Base-by-base conservation (phyloP, 2,888 invertebrate species). In the Electrophaes corylata region DNA sequence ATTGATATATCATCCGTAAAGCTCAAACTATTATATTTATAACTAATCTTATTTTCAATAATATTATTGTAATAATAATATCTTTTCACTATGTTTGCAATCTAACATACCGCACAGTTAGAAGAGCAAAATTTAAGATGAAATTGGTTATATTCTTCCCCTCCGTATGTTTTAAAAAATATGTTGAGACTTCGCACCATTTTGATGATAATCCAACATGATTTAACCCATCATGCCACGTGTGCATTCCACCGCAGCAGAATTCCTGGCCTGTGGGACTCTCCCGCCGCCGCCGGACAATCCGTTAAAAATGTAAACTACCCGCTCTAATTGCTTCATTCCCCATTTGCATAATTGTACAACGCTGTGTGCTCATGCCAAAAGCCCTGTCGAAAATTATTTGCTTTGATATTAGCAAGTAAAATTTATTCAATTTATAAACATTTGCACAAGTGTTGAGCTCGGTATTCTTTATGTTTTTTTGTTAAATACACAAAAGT, bases 311-410 rank as follows among this genome's bases (percentile, higher is more conserved):
- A 64, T 62, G 61, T 60, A 61, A 62, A 66, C 66, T 66, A 64
- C 57, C 60, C 59, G 46, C 62, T 57, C 57, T 76, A 79, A 79
- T 77, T 73, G 72, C 71, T 75, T 73, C 65, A 75, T 77, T 72
- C 69, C 60, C 60, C 65, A 71, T 77, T 78, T 72, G 65, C 73
- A 70, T 70, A 73, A 66, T 71, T 71, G 64, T 69, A 72, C 69
- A 66, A 69, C 62, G 64, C 64, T 64, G 56, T 62, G 48, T 57
- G 56, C 57, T 64, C 51, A 61, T 62, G 65, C 64, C 61, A 62
- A 66, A 61, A 60, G 51, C 61, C 58, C 44, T 46, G 59, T 51
- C 40, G 64, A 52, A 62, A 62, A 64, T 64, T 62, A 62, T 66
- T 64, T 62, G 49, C 62, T 60, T 56, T 60, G 56, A 61, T 47